Conservation (phyloP, 2,113 vertebrate genomes). For the Cygnus atratus region DNA sequence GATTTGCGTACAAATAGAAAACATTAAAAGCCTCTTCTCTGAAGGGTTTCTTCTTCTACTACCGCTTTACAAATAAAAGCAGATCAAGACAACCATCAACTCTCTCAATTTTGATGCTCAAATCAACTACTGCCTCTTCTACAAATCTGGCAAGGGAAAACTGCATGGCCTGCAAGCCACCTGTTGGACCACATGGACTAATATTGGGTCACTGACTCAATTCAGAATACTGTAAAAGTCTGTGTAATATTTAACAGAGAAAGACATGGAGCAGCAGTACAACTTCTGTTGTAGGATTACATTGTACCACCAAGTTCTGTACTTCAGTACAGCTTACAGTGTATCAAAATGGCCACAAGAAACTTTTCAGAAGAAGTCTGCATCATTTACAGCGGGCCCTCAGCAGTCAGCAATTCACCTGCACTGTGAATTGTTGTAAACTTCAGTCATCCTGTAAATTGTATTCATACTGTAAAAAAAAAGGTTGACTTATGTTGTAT, state of each 20-base stretch:
- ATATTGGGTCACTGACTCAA: background rate
- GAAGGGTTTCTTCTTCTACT: background rate
- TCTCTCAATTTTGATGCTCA: background rate
- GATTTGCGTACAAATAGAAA: background rate
- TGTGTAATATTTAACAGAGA: background rate
- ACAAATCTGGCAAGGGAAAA: background rate
- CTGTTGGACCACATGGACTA: background rate
- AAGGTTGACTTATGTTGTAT: background rate
- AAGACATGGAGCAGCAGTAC: background rate
- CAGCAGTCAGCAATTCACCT: background rate
- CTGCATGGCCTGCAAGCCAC: background rate
- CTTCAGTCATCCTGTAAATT: background rate
- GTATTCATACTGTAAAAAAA: background rate
- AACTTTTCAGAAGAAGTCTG: background rate
- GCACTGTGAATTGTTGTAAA: background rate
- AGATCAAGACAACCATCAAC: background rate
- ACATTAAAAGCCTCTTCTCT: background rate
- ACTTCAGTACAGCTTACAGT: background rate
- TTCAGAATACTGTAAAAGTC: background rate
- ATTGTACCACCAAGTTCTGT: background rate
- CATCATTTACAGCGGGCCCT: background rate
- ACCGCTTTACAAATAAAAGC: background rate
- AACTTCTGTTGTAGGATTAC: background rate
- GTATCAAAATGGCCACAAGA: background rate
- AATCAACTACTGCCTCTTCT: background rate